Evolutionary conservation across 2,797 vertebrate species (phyloP).

Genomic region (Onychomys leucogaster): DNA sequence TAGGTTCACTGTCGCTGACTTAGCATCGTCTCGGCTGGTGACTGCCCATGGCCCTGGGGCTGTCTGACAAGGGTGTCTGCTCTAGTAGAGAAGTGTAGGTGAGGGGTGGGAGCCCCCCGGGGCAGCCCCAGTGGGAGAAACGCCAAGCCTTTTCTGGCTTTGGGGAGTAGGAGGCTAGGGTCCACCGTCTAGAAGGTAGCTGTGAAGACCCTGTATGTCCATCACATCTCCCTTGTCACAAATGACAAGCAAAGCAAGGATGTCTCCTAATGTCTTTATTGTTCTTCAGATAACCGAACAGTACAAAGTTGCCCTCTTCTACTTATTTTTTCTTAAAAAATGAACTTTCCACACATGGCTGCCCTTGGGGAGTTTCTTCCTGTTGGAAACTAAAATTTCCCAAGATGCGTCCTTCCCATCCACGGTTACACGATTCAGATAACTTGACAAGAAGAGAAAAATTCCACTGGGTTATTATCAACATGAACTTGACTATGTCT

Average conservation of each 20-base stretch:
- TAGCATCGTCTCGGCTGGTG: neutral
- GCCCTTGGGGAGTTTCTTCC: constrained; percentile 70
- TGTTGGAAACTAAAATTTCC: constrained; percentile 77
- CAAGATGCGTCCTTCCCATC: constrained; percentile 74
- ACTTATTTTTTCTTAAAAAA: constrained; percentile 74
- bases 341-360: constrained; percentile 76
- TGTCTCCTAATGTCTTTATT: constrained; percentile 89
- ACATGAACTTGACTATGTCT: constrained; percentile 81
- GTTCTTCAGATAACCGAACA: constrained; percentile 87
- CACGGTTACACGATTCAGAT: constrained; percentile 73
- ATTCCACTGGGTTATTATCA: constrained; percentile 70
- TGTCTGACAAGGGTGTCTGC: fast-evolving
- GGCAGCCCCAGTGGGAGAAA: fast-evolving
- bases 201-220: fast-evolving
- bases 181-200: neutral
- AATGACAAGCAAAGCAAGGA: constrained; percentile 46
- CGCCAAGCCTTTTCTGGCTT: neutral
- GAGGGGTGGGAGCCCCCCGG: neutral
- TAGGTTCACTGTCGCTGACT: neutral
- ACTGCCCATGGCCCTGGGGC: neutral
- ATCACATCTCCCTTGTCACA: neutral
- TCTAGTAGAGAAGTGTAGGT: neutral
- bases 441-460: constrained; percentile 81
- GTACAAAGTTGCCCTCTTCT: constrained; percentile 87
- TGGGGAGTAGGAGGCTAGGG: fast-evolving